Evolutionary conservation across 1,140 invertebrate genomes (phyloP).

Genomic region (Bombyx mandarina): DNA sequence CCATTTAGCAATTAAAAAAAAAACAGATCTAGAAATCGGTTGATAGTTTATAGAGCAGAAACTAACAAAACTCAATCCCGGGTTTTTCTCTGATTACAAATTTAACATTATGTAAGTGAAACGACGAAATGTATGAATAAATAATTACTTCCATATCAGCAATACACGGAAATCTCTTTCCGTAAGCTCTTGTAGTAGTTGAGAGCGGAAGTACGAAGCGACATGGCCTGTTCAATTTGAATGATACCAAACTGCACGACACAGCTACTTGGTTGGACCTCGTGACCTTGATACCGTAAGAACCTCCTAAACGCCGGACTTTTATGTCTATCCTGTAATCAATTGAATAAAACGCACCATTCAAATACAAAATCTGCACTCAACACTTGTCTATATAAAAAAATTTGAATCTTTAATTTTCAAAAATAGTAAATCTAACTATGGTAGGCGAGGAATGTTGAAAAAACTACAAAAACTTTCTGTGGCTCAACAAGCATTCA

Average conservation of each 20-base stretch:
- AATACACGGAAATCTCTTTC: background rate
- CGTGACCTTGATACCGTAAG: constrained; percentile 38
- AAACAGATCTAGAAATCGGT: too few relatives aligned
- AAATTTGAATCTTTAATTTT: too few relatives aligned
- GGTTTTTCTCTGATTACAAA: too few relatives aligned
- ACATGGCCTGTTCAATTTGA: background rate
- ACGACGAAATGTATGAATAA: constrained; percentile 14
- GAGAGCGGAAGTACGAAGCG: too few relatives aligned
- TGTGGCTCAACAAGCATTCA: background rate
- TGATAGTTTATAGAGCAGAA: too few relatives aligned
- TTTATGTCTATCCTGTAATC: constrained; percentile 73
- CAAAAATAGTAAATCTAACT: background rate
- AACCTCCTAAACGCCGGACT: constrained; percentile 48
- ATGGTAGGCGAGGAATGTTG: background rate
- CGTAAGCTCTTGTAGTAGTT: background rate
- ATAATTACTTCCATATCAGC: background rate
- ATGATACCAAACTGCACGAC: constrained; percentile 12
- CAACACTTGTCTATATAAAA: background rate
- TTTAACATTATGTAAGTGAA: too few relatives aligned
- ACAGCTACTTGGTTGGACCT: constrained; percentile 22
- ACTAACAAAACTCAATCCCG: too few relatives aligned
- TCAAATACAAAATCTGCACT: background rate
- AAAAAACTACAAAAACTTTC: background rate
- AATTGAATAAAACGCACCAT: background rate
- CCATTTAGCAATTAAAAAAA: too few relatives aligned